Evolutionary conservation across 2,797 vertebrate species (phyloP), one percentile per base, ranked within the genome.

Genomic region (Halcyon smyrnensis): DNA sequence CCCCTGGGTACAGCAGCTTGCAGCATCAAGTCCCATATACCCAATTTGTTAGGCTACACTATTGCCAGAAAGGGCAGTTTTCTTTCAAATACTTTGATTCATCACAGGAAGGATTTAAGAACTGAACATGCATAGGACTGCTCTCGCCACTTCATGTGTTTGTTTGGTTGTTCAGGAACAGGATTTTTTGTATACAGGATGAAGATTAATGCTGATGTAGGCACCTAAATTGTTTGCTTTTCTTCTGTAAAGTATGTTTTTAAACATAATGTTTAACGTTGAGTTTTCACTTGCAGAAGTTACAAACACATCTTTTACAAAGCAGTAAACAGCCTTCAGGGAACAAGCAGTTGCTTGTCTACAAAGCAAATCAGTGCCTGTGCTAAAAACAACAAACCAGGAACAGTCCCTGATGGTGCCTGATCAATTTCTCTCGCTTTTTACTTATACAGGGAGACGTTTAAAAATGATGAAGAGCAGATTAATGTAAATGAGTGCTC

Each of bases 251-350:
- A 90, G n/a, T 43, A 8, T 2, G 6, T 41, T 74, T 77, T 74
- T 21, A 80, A 87, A 57, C 28, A n/a, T 28, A 36, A 45, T 0
- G 0, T 77, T 85, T 59, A 60, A 64, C 57, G 21, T 67, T 24
- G 9, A 74, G 23, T 81, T 89, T 77, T 48, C 53, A 70, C 51
- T 60, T 80, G 36, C 3, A 36, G 43, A 70, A 71, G 34, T 71
- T 64, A 84, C 10, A 87, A 43, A 54, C 0, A 3, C 34, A 37
- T 56, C 50, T 84, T 79, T 80, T 20, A 59, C 30, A 65, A 79
- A 84, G 39, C 5, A 0, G 24, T 0, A 60, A 0, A 24, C 0
- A 60, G 41, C 41, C 28, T 65, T 64, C 77, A 23, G 24, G 39
- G 14, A 88, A 36, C 30, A 46, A 24, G 18, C 8, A 81, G 32